phyloP scores from a whole-genome alignment of 2,888 invertebrate genomes.

The Plemyria rubiginata region DNA sequence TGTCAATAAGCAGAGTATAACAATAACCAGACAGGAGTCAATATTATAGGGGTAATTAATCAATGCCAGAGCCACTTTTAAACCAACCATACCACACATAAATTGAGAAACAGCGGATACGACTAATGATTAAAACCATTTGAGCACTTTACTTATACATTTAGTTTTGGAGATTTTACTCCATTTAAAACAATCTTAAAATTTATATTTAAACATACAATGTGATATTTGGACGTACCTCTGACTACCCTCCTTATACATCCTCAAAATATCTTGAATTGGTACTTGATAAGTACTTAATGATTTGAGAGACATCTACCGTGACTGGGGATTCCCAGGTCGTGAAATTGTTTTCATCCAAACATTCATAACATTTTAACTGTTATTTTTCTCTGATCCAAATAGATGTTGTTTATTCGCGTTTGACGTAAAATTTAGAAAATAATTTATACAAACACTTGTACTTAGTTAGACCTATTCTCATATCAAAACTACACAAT shows the following conservation, averaged over 20 bases:
- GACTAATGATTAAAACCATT: constrained; percentile 53
- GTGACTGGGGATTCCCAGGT: too few species aligned
- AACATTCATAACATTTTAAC: too few species aligned
- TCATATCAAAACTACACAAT: constrained; percentile 9
- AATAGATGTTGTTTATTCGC: neutral
- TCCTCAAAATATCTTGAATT: too few species aligned
- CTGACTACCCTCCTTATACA: too few species aligned
- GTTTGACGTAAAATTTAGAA: neutral
- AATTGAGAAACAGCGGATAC: constrained; percentile 64
- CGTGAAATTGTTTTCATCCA: too few species aligned
- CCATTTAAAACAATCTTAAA: neutral
- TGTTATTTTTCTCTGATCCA: neutral
- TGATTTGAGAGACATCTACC: too few species aligned
- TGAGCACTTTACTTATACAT: constrained; percentile 16
- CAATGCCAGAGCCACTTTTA: constrained; percentile 14
- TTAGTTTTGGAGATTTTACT: constrained; percentile 15
- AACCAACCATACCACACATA: constrained; percentile 35
- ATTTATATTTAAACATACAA: too few species aligned
- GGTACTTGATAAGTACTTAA: too few species aligned
- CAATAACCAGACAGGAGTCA: too few species aligned
- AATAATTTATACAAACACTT: constrained; percentile 9
- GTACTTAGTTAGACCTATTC: neutral
- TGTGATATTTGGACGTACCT: too few species aligned
- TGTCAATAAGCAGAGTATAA: too few species aligned
- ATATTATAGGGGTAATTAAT: constrained; percentile 2